Base-by-base conservation (phyloP, 2,888 invertebrate species). In the Euphydryas editha region DNA sequence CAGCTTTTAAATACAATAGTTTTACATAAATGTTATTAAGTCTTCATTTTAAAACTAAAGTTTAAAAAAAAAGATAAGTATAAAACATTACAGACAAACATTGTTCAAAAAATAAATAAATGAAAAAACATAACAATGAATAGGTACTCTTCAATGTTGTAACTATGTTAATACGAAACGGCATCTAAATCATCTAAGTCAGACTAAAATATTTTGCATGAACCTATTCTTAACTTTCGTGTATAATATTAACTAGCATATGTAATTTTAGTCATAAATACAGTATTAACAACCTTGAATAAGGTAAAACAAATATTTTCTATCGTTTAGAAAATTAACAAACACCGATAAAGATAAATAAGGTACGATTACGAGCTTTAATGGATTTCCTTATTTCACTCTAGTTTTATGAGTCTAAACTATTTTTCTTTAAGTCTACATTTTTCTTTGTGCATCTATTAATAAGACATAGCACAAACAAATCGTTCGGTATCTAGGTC, bases 371-470 rank as follows among this genome's bases (percentile, higher is more conserved):
- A 24, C 18, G 46, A 54, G 17, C 54, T n/a, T 54, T 17, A 10
- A 30, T 1, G 30, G 17, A 30, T 54, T 30, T 30, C n/a, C 30
- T 54, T 54, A 49, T 21, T 49, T 15, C 21, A n/a, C 42, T 18
- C 18, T 47, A 18, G 20, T 17, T 30, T 54, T 54, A 36, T 54
- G 8, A 17, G 30, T 17, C 36, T 54, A 15, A 17, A 15, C 8
- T 30, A 54, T 54, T 36, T 54, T 36, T 54, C n/a, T 73, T 72
- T 73, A 74, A 76, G 58, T 44, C 55, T 44, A 63, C 61, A 59
- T 69, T 72, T 71, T 72, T 73, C 70, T 67, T 63, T 63, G 70
- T 74, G 72, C 67, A 65, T 59, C 62, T 72, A 71, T 74, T 74
- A 73, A 74, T 71, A 72, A 57, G 59, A 68, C 59, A 58, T 47